Evolutionary conservation across 1,140 invertebrate genomes (phyloP).

Genomic region (Euwallacea similis): DNA sequence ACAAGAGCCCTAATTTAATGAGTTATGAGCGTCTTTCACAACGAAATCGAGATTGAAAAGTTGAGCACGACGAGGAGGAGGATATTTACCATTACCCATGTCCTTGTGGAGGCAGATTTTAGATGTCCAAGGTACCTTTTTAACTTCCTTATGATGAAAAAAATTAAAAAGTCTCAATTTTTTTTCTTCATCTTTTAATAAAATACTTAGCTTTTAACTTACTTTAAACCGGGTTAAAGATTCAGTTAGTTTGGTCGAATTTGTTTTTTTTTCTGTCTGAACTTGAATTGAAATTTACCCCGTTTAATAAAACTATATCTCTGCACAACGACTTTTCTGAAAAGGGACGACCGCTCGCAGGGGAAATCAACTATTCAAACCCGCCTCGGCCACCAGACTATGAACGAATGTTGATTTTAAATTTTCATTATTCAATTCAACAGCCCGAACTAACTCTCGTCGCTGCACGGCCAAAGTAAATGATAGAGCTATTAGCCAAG

Average conservation of each 20-base stretch:
- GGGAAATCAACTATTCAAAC: slow-evolving; percentile 2
- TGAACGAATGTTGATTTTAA: background rate
- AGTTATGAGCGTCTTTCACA: slow-evolving; percentile 90
- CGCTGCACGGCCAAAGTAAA: slow-evolving; percentile 2
- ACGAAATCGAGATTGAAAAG: slow-evolving; percentile 99
- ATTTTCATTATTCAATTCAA: slow-evolving; percentile 10
- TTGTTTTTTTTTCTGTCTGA: no score
- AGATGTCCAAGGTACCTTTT: slow-evolving; percentile 81
- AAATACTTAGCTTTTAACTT: no score
- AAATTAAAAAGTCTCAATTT: no score
- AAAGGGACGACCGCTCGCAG: background rate
- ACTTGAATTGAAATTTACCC: background rate
- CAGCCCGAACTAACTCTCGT: background rate
- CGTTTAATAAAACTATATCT: background rate
- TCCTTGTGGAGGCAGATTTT: slow-evolving; percentile 96
- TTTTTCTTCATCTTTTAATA: no score
- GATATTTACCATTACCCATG: slow-evolving; percentile 98
- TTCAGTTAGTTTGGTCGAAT: no score
- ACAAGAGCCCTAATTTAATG: background rate
- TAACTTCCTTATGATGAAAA: no score
- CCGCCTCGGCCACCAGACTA: background rate
- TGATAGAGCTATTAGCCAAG: slow-evolving; percentile 13
- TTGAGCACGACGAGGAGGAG: slow-evolving; percentile 98
- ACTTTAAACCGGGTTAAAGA: no score
- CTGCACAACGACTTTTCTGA: background rate